A percentile compares a stretch with the other conserved stretches of the same genome.
Evolutionary conservation across 2,113 vertebrate species (phyloP).

Genomic region (Gymnarchus niloticus): DNA sequence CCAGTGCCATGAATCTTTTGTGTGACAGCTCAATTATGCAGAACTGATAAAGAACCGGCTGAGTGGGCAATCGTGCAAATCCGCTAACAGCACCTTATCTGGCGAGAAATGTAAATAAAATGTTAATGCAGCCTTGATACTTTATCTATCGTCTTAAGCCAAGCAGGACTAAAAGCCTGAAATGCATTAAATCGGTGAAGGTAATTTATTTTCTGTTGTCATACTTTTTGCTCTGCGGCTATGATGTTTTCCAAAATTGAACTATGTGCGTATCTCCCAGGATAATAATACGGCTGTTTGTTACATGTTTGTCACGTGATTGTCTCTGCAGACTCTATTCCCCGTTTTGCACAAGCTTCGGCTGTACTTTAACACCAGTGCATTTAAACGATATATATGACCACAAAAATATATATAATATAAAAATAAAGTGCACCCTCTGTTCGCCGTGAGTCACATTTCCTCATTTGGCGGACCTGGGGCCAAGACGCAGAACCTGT

Average conservation of each 20-base stretch:
- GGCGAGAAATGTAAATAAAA: background rate
- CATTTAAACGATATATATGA: background rate
- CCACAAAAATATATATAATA: background rate
- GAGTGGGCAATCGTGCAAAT: background rate
- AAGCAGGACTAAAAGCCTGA: background rate
- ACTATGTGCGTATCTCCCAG: background rate
- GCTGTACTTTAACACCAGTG: background rate
- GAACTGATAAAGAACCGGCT: background rate
- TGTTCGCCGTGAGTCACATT: background rate
- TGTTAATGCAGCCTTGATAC: background rate
- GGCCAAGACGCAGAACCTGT: background rate
- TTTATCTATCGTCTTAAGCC: background rate
- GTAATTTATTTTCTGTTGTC: background rate
- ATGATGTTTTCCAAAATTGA: too few relatives aligned
- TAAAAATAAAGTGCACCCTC: background rate
- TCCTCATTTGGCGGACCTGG: background rate
- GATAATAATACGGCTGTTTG: background rate
- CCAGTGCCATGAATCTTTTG: background rate
- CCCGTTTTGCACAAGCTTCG: background rate
- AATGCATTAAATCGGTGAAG: background rate
- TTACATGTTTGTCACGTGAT: background rate
- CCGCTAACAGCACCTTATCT: background rate
- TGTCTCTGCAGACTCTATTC: background rate
- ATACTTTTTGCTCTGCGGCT: too few relatives aligned
- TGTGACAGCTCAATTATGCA: background rate